Evolutionary conservation across 2,797 vertebrate species (phyloP), one percentile per base, ranked within the genome.

Genomic region (Lepilemur septentrionalis): DNA sequence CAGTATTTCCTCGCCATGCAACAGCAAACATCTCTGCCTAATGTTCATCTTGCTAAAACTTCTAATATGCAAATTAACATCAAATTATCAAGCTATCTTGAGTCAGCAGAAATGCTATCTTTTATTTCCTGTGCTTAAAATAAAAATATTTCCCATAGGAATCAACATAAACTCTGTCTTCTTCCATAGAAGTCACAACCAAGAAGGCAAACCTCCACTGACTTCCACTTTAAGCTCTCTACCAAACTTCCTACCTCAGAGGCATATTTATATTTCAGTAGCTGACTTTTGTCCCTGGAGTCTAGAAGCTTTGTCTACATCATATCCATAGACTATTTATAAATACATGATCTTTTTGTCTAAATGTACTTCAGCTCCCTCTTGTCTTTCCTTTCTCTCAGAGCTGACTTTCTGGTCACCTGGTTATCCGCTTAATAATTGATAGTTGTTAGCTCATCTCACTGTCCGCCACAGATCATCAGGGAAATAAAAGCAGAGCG

Each of bases 21-120:
- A 15, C 5, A 80, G 14, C 59, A 30, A 82, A 9, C 20, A 3
- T 85, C 85, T 96, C 84, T 86, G 38, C 75, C 78, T 35, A 70
- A 6, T 30, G 1, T 28, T 93, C 48, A 93, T 82, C 76, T 96
- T 78, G 93, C 48, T 8, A 48, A 92, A 76, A 97, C 23, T 88
- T 69, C 75, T 94, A 43, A 63, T 91, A 65, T 85, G n/a, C n/a
- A 61, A 63, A 91, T 82, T 82, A 50, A 86, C 20, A 76, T 28
- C 79, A 22, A 89, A 4, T 96, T 96, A 96, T 86, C 38, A 78
- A 94, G 65, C 88, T 46, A 52, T 6, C 30, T 72, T 93, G 78
- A 97, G 76, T n/a, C 84, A 20, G 30, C 38, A 96, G 86, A n/a
- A 98, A 91, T 43, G n/a, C 61, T 43, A 57, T 48, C 7, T 82